Evolutionary conservation across 1,140 invertebrate species (phyloP).

Genomic region (Hylaeus volcanicus): DNA sequence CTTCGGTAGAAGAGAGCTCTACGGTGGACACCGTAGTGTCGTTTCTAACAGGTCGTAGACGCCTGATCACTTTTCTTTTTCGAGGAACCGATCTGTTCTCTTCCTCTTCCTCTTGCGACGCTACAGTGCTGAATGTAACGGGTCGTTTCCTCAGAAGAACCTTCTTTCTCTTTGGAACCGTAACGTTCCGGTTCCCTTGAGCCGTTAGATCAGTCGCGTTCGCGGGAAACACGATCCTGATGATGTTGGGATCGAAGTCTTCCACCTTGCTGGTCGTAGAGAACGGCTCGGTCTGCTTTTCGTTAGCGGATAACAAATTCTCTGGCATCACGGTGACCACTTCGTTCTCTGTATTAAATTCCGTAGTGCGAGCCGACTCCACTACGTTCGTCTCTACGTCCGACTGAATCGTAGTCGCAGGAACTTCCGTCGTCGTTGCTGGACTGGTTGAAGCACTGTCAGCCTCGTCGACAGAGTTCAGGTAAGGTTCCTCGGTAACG

Average conservation of each 20-base stretch:
- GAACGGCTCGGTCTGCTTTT: background rate
- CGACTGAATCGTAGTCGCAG: background rate
- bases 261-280: background rate
- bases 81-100: conserved; percentile 32
- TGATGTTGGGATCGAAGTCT: conserved; percentile 22
- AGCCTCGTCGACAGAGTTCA: conserved; percentile 19
- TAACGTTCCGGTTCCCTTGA: background rate
- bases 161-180: conserved; percentile 58
- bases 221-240: conserved; percentile 26
- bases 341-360: conserved; percentile 9
- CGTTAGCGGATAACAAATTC: background rate
- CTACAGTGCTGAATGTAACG: conserved; percentile 27
- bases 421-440: background rate
- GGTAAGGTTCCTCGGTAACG: background rate
- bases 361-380: background rate
- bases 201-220: background rate
- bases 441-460: background rate
- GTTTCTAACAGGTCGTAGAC: conserved; percentile 62
- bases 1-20: conserved; percentile 22
- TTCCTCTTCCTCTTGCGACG: conserved; percentile 19
- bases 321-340: conserved; percentile 6
- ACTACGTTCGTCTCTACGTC: conserved; percentile 19
- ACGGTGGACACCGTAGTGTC: conserved; percentile 5
- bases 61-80: conserved; percentile 70
- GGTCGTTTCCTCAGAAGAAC: conserved; percentile 64